These are phyloP conservation scores for Clusia tigrina DNA, from an alignment of 2,888 invertebrate genomes.

Conservation along the genomic window DNA sequence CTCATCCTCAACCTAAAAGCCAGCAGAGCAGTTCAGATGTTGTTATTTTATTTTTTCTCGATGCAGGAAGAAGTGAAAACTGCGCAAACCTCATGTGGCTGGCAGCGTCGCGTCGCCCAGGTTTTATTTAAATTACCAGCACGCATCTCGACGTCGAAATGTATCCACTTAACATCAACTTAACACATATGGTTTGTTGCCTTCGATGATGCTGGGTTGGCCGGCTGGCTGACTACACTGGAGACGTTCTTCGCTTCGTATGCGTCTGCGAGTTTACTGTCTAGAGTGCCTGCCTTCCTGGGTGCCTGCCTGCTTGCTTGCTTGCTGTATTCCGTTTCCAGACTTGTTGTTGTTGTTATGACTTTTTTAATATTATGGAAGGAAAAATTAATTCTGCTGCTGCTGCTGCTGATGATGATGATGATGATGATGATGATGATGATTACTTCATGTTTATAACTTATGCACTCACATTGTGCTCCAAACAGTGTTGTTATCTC, in stretches of 20 bases:
- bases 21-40: no score
- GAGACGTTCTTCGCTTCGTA: neutral
- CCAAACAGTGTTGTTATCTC: neutral
- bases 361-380: no score
- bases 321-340: neutral
- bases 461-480: neutral
- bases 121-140: constrained; percentile 59
- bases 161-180: constrained; percentile 57
- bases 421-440: no score
- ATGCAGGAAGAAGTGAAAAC: constrained; percentile 17
- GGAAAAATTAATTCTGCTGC: no score
- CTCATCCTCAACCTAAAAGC: no score
- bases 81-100: neutral
- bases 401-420: no score
- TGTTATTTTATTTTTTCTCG: no score
- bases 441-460: no score
- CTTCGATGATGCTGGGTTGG: constrained; percentile 15
- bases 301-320: neutral
- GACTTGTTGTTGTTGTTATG: neutral
- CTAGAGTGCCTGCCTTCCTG: no score
- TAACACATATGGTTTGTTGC: constrained; percentile 52
- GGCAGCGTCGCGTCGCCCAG: constrained; percentile 1
- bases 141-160: constrained; percentile 46
- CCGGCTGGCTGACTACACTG: neutral
- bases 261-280: neutral